Percentiles rank a stretch among this genome's conserved stretches.
phyloP scores from a whole-genome alignment of 2,888 invertebrate species.

The Dione juno region DNA sequence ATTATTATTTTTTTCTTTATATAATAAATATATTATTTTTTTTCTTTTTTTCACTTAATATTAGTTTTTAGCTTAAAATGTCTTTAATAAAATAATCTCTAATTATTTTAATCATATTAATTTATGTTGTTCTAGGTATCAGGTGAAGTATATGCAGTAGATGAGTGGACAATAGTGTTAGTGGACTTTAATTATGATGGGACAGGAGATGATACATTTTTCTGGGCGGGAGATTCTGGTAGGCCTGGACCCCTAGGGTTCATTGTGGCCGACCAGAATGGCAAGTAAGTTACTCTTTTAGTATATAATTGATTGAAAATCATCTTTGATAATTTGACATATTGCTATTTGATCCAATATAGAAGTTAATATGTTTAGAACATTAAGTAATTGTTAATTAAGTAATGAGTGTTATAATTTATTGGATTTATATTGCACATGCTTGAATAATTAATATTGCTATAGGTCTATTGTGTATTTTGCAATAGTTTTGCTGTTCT shows the following conservation, averaged over 20 bases:
- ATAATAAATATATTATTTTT: too few relatives aligned
- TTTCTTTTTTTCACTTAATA: too few relatives aligned
- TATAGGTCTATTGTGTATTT: too few relatives aligned
- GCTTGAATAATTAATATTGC: too few relatives aligned
- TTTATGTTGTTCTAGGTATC: slow-evolving; percentile 83
- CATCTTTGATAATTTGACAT: not conserved
- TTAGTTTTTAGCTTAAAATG: not conserved
- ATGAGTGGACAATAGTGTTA: slow-evolving; percentile 91
- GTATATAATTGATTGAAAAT: too few relatives aligned
- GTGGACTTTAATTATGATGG: slow-evolving; percentile 95
- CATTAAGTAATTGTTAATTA: slow-evolving; percentile 4
- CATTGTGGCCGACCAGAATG: slow-evolving; percentile 93
- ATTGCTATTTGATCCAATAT: not conserved
- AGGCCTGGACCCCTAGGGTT: slow-evolving; percentile 95
- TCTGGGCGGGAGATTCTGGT: slow-evolving; percentile 95
- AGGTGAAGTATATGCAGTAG: slow-evolving; percentile 94
- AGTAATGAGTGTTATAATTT: not conserved
- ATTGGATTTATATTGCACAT: too few relatives aligned
- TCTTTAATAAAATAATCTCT: not conserved
- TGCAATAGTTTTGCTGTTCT: too few relatives aligned
- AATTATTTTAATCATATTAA: not conserved
- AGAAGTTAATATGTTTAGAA: not conserved
- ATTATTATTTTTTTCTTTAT: too few relatives aligned
- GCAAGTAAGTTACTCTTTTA: slow-evolving; percentile 84
- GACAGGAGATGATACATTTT: slow-evolving; percentile 95